Evolutionary conservation across 2,797 vertebrate species (phyloP).

Genomic region (Silurus aristotelis): DNA sequence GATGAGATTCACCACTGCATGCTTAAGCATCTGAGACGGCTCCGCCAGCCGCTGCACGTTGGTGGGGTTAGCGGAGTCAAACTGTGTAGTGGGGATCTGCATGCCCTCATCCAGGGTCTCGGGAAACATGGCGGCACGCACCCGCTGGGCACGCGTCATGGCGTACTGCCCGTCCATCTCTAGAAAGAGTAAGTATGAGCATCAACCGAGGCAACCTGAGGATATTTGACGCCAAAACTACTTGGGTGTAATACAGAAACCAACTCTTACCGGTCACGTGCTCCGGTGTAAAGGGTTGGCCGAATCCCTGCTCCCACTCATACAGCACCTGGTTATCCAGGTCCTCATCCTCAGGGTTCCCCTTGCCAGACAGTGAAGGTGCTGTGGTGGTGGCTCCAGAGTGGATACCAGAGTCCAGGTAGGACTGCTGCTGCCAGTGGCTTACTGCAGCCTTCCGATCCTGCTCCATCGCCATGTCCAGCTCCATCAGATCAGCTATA

Average conservation of each 20-base stretch:
- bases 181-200: conserved; percentile 61
- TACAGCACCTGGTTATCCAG: conserved; percentile 91
- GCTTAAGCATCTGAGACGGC: conserved; percentile 98
- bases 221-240: neutral
- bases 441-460: conserved; percentile 95
- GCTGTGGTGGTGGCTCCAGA: conserved; percentile 97
- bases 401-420: conserved; percentile 98
- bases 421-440: conserved; percentile 98
- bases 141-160: conserved; percentile 96
- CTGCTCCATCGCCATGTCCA: conserved; percentile 99
- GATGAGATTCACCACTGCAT: conserved; percentile 97
- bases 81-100: conserved; percentile 93
- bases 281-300: conserved; percentile 93
- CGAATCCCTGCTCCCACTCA: conserved; percentile 95
- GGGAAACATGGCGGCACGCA: conserved; percentile 97
- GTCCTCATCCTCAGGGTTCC: conserved; percentile 95
- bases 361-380: conserved; percentile 96
- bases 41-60: conserved; percentile 96
- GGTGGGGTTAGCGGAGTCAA: conserved; percentile 92
- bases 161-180: conserved; percentile 96
- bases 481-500: conserved; percentile 96
- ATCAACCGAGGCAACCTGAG: neutral
- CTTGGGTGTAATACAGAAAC: neutral
- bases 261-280: conserved; percentile 82
- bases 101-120: conserved; percentile 96